Percentiles rank a stretch among this genome's conserved stretches.
phyloP scores from a whole-genome alignment of 2,113 vertebrate species.

The Oreochromis aureus region DNA sequence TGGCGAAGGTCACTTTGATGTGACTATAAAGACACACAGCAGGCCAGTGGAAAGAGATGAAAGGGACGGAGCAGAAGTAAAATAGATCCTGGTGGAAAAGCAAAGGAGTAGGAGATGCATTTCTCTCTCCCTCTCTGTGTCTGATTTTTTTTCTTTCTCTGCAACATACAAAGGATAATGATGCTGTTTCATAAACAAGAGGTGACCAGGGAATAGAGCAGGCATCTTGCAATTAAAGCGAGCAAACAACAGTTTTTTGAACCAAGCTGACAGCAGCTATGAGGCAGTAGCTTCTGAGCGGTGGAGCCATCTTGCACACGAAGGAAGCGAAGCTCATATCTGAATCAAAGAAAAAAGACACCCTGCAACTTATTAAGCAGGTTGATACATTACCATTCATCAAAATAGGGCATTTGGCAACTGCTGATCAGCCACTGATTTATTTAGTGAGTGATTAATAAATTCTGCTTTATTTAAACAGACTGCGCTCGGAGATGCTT shows the following conservation, averaged over 20 bases:
- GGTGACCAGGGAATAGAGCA: conserved; percentile 45
- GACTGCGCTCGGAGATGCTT: neutral
- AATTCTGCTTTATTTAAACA: neutral
- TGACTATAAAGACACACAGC: conserved; percentile 64
- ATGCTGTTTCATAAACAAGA: conserved; percentile 57
- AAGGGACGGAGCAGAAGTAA: conserved; percentile 42
- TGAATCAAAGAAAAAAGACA: neutral
- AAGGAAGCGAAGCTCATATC: neutral
- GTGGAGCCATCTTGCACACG: neutral
- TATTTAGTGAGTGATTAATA: conserved; percentile 4
- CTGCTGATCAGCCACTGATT: neutral
- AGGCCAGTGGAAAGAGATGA: conserved; percentile 60
- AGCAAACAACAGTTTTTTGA: conserved; percentile 50
- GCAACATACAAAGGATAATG: conserved; percentile 39
- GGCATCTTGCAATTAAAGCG: conserved; percentile 61
- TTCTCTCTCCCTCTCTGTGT: neutral
- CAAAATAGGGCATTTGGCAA: conserved; percentile 19
- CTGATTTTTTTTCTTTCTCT: neutral
- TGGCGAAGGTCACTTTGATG: conserved; percentile 67
- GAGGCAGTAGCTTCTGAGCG: neutral
- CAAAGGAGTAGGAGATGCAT: neutral
- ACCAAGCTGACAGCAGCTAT: neutral
- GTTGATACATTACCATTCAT: conserved; percentile 4
- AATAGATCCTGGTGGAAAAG: conserved; percentile 39
- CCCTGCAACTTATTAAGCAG: neutral